A percentile compares a stretch with the other conserved stretches of the same genome.
Evolutionary conservation across 1,140 invertebrate genomes (phyloP).

Genomic region (Drosophila sp.): DNA sequence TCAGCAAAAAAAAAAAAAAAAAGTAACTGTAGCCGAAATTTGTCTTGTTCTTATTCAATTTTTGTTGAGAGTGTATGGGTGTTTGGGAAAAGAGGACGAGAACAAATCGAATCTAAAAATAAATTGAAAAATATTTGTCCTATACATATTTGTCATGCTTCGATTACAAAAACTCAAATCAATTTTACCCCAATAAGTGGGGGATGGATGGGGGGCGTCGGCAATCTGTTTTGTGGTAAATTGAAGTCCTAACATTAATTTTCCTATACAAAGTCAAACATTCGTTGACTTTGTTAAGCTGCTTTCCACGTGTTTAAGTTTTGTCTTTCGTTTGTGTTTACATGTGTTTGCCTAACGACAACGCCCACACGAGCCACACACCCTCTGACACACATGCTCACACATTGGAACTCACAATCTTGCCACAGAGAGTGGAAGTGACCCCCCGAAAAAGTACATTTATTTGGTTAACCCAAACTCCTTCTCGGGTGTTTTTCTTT

Average conservation of each 20-base stretch:
- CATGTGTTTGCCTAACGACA: conserved; percentile 58
- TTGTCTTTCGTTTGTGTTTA: conserved; percentile 67
- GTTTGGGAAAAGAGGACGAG: background rate
- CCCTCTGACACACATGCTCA: conserved; percentile 22
- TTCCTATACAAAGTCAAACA: conserved; percentile 60
- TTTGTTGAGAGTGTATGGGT: background rate
- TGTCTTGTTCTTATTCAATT: background rate
- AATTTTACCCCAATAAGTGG: background rate
- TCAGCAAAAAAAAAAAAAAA: background rate
- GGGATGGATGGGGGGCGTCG: background rate
- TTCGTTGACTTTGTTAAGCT: conserved; percentile 64
- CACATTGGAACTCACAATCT: background rate
- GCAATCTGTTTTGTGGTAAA: conserved; percentile 29
- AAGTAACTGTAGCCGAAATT: background rate
- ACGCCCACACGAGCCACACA: conserved; percentile 7
- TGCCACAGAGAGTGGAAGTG: conserved; percentile 29
- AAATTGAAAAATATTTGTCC: conserved; percentile 8
- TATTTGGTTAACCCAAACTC: conserved; percentile 60
- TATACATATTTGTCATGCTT: conserved; percentile 7
- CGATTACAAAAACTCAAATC: conserved; percentile 16
- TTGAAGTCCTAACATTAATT: conserved; percentile 51
- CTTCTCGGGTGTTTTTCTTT: background rate
- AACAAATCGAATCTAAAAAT: conserved; percentile 15
- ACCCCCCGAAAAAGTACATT: conserved; percentile 59
- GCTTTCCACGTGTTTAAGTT: conserved; percentile 69